A percentile compares a stretch with the other conserved stretches of the same genome.
These are phyloP conservation scores for Glyphotaelius pellucidus DNA, from an alignment of 2,888 invertebrate genomes.

Conservation along the genomic window DNA sequence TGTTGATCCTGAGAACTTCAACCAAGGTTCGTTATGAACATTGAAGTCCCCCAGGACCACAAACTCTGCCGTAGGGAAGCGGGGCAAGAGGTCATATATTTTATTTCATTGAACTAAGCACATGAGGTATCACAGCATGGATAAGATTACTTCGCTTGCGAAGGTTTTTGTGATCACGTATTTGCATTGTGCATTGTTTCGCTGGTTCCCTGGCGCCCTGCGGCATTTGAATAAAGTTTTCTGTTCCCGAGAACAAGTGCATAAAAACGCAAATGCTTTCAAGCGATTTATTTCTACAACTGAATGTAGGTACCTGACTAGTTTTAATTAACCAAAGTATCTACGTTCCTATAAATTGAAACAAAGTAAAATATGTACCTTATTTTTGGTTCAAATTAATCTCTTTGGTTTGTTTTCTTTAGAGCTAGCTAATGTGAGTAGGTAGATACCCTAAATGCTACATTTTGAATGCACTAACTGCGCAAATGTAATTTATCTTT, in stretches of 20 bases:
- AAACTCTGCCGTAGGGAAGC: too few species aligned
- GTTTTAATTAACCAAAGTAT: not conserved
- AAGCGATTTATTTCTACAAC: not conserved
- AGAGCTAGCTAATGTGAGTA: not conserved
- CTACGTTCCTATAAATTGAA: not conserved
- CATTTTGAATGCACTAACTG: too few species aligned
- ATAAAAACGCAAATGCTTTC: not conserved
- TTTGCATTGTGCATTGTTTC: conserved; percentile 46
- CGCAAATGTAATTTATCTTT: too few species aligned
- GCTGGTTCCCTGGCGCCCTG: not conserved
- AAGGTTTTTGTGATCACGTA: conserved; percentile 37
- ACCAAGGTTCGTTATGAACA: too few species aligned
- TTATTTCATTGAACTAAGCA: not conserved
- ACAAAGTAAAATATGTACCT: not conserved
- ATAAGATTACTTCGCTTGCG: not conserved
- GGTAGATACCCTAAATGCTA: too few species aligned
- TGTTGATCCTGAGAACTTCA: too few species aligned
- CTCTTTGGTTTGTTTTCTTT: not conserved
- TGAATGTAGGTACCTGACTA: not conserved
- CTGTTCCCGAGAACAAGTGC: not conserved
- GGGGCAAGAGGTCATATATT: too few species aligned
- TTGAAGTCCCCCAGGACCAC: too few species aligned
- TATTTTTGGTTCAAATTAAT: not conserved
- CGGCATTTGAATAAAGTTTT: not conserved
- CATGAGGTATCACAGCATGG: not conserved